Conservation (phyloP, 2,888 invertebrate species). For the Hypsopygia costalis region DNA sequence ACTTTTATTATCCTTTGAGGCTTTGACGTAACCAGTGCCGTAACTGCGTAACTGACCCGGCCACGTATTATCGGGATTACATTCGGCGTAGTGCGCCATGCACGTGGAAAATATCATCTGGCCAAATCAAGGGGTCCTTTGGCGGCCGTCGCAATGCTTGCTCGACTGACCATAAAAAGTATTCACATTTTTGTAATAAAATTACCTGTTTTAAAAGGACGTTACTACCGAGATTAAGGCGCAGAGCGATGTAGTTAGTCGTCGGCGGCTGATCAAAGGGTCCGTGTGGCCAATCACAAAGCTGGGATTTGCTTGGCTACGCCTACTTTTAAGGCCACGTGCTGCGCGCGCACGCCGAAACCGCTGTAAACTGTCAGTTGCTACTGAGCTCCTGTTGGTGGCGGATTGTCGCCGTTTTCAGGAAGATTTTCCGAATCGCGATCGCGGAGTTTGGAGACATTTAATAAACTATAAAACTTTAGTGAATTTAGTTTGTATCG, state of each 20-base stretch:
- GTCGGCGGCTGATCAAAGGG: conserved; percentile 75
- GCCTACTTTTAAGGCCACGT: conserved; percentile 66
- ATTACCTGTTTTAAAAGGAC: conserved; percentile 80
- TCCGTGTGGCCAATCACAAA: conserved; percentile 49
- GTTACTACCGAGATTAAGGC: conserved; percentile 79
- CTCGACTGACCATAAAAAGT: conserved; percentile 70
- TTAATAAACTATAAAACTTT: conserved; percentile 29
- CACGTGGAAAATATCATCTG: conserved; percentile 49
- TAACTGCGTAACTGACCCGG: conserved; percentile 40
- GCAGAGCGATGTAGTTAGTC: conserved; percentile 75
- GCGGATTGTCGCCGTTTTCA: conserved; percentile 21
- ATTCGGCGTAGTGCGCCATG: conserved; percentile 41
- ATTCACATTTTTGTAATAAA: conserved; percentile 75
- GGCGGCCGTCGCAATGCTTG: conserved; percentile 43
- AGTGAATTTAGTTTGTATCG: conserved; percentile 5
- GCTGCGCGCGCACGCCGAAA: conserved; percentile 67
- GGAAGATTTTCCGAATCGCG: conserved; percentile 27
- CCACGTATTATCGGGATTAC: conserved; percentile 61
- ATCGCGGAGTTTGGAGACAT: conserved; percentile 33
- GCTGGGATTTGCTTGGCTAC: conserved; percentile 39
- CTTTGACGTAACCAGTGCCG: too few species aligned
- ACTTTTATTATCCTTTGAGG: conserved; percentile 51
- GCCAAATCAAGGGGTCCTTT: conserved; percentile 32
- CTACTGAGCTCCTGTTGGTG: conserved; percentile 32
- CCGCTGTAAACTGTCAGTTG: conserved; percentile 54